A percentile compares a stretch with the other conserved stretches of the same genome.
Evolutionary conservation across 2,888 invertebrate species (phyloP).

Genomic region (Tenthredo livida): DNA sequence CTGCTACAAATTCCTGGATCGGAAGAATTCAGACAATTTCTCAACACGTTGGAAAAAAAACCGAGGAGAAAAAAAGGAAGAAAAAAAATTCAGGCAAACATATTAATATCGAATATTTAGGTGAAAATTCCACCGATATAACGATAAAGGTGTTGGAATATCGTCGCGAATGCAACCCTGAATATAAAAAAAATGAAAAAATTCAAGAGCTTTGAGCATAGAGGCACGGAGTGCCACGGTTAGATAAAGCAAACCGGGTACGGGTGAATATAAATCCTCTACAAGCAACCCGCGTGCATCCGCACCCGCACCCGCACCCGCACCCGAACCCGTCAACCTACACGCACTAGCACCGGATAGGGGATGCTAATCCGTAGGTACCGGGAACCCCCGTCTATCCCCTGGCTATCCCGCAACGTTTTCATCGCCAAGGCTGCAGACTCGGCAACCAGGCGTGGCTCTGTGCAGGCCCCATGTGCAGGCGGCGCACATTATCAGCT

Average conservation of each 20-base stretch:
- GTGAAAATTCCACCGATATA: neutral
- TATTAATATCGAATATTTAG: conserved; percentile 2
- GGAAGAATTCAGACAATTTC: conserved; percentile 2
- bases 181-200: neutral
- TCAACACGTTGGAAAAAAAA: neutral
- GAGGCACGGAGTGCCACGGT: conserved; percentile 44
- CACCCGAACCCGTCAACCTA: neutral
- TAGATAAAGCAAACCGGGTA: conserved; percentile 41
- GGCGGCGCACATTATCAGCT: conserved; percentile 52
- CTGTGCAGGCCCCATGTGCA: conserved; percentile 40
- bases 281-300: conserved; percentile 1
- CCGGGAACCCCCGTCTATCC: conserved; percentile 17
- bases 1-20: neutral
- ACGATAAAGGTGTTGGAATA: neutral
- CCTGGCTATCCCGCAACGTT: neutral
- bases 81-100: neutral
- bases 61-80: too few relatives aligned
- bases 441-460: conserved; percentile 9
- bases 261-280: conserved; percentile 1
- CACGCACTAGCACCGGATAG: conserved; percentile 44
- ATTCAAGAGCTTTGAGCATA: neutral
- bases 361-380: conserved; percentile 51
- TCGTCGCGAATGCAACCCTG: neutral
- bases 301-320: conserved; percentile 4
- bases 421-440: conserved; percentile 30